These are phyloP conservation scores for Apodemia hepburni DNA, from an alignment of 2,888 invertebrate species.

Conservation along the genomic window DNA sequence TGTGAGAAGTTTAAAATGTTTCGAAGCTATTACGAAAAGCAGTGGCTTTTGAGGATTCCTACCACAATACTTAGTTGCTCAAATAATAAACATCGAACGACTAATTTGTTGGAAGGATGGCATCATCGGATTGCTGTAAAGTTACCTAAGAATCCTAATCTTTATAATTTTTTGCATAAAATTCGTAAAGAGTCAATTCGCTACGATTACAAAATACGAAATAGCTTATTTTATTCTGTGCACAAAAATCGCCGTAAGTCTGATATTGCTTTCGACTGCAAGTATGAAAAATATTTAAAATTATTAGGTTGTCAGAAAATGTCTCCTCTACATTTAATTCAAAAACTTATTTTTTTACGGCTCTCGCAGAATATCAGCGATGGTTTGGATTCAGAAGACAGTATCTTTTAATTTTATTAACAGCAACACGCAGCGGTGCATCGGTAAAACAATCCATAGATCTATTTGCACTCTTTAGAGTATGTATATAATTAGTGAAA, in stretches of 20 bases:
- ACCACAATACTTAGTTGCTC: conserved; percentile 1
- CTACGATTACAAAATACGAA: conserved; percentile 8
- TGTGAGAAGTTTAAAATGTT: background rate
- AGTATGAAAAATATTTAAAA: conserved; percentile 8
- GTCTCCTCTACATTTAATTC: conserved; percentile 8
- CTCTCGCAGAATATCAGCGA: conserved; percentile 8
- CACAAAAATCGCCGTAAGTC: conserved; percentile 8
- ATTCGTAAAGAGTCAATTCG: conserved; percentile 2
- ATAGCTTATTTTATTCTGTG: conserved; percentile 8
- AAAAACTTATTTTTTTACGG: conserved; percentile 8
- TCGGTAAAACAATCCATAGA: conserved; percentile 7
- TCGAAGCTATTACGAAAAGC: conserved; percentile 5
- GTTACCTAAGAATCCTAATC: conserved; percentile 1
- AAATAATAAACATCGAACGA: conserved; percentile 3
- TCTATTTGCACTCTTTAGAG: conserved; percentile 1
- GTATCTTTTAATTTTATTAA: conserved; percentile 8
- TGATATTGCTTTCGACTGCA: conserved; percentile 8
- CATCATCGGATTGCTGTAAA: conserved; percentile 8
- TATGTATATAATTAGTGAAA: conserved; percentile 8
- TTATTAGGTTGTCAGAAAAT: conserved; percentile 8
- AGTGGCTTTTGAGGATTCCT: background rate
- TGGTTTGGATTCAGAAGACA: conserved; percentile 7
- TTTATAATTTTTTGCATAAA: background rate
- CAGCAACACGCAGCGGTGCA: conserved; percentile 8
- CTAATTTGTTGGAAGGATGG: conserved; percentile 5